These are phyloP conservation scores for Atopsyche davidsoni DNA, from an alignment of 1,140 invertebrate genomes.

Conservation along the genomic window DNA sequence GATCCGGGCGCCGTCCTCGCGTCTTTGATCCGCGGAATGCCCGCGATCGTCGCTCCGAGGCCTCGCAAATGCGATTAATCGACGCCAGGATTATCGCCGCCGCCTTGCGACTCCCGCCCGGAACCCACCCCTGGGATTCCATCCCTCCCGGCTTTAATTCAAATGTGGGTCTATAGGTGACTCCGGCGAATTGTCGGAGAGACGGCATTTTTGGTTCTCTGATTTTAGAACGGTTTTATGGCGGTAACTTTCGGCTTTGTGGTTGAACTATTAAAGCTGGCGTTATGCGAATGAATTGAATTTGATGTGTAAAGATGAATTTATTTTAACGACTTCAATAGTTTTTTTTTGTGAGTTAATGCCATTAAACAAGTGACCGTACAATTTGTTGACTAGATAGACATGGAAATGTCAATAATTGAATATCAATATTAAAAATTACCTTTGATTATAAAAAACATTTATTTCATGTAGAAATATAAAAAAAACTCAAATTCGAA, in stretches of 20 bases:
- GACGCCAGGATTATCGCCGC: conserved; percentile 21
- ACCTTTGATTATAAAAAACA: no score
- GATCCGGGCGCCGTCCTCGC: conserved; percentile 1
- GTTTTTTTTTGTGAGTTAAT: no score
- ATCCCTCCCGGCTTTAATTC: background rate
- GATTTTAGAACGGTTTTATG: background rate
- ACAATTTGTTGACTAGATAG: no score
- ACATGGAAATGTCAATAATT: no score
- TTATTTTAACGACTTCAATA: no score
- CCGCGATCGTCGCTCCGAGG: conserved; percentile 15
- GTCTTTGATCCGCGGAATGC: conserved; percentile 16
- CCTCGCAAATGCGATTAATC: conserved; percentile 26
- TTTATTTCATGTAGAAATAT: no score
- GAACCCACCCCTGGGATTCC: background rate
- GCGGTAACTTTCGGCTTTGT: background rate
- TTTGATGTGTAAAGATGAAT: no score
- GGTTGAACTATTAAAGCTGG: no score
- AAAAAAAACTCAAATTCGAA: no score
- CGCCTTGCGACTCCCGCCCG: conserved; percentile 1
- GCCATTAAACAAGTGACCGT: no score
- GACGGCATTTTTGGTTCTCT: background rate
- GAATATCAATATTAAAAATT: no score
- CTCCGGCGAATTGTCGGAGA: background rate
- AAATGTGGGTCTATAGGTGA: conserved; percentile 3
- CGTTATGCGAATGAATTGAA: no score